Evolutionary conservation across 2,113 vertebrate genomes (phyloP).

Genomic region (Sylvilagus bachmani): DNA sequence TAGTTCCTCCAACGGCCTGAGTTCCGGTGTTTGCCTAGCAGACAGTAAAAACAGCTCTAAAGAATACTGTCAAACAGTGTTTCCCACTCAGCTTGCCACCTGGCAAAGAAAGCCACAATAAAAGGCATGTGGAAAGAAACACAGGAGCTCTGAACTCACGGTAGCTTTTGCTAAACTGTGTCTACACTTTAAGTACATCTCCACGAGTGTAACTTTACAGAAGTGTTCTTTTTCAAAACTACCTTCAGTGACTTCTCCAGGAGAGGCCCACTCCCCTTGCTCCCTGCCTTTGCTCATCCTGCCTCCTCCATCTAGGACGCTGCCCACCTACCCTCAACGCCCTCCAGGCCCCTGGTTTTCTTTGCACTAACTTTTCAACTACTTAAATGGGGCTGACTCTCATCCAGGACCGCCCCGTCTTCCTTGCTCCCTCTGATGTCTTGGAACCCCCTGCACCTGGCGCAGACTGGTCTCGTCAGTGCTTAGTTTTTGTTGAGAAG

Average conservation of each 20-base stretch:
- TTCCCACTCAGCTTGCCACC: too few relatives aligned
- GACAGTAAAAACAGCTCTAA: too few relatives aligned
- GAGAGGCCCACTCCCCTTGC: not conserved
- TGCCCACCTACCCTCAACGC: not conserved
- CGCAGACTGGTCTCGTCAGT: not conserved
- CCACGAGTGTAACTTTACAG: not conserved
- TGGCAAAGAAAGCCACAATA: too few relatives aligned
- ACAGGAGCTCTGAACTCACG: too few relatives aligned
- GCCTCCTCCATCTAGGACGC: not conserved
- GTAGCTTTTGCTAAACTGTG: not conserved
- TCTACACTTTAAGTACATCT: not conserved
- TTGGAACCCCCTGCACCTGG: not conserved
- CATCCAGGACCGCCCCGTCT: too few relatives aligned
- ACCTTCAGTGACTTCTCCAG: not conserved
- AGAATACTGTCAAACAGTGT: too few relatives aligned
- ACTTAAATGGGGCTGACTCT: too few relatives aligned
- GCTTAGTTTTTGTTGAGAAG: not conserved
- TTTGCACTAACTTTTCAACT: too few relatives aligned
- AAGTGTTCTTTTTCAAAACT: not conserved
- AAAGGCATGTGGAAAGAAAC: too few relatives aligned
- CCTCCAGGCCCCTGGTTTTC: not conserved
- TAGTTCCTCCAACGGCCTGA: too few relatives aligned
- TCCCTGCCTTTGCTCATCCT: too few relatives aligned
- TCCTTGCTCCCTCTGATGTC: not conserved
- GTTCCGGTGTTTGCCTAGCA: too few relatives aligned